Evolutionary conservation across 2,888 invertebrate species (phyloP), one percentile per base, ranked within the genome.

Genomic region (Pyrgus malvae): DNA sequence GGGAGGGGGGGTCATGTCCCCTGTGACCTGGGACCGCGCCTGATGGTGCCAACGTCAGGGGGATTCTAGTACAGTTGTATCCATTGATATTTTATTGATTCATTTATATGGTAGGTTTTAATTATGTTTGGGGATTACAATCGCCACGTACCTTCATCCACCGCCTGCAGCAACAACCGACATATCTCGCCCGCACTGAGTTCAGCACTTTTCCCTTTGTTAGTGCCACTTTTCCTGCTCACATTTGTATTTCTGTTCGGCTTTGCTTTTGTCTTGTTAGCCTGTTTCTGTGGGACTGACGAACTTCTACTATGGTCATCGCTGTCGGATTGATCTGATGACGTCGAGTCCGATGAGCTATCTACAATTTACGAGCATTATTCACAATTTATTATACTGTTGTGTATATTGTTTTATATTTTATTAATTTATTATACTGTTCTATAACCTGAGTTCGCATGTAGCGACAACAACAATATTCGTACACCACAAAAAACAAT

Each of bases 151-250:
- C 90, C 88, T 60, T 70, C 76, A 64, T 88, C 82, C 31, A 89
- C 88, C 55, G 88, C 85, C 54, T 76, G 68, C 29, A 88, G 75
- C 60, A 91, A 66, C 53, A 89, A 67, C 67, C 76, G 81, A 19
- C 80, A 84, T 50, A 90, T 83, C 69, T 88, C 81, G 60, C 72
- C 74, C 51, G 85, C 86, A 62, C 78, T 83, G n/a, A 86, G 73
- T 60, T 83, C 80, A 23, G 70, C 61, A n/a, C 62, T 70, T 51
- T 33, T 60, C 56, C 23, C 67, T 54, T 58, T 65, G 71, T 63
- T 69, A 62, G 31, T 58, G 56, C 57, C n/a, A n/a, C n/a, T n/a
- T n/a, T n/a, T 53, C 56, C 59, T 65, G 48, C 45, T 53, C 45
- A 65, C 51, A 55, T 61, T 57, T 60, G 68, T 37, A 58, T 53